Base-by-base conservation (phyloP, 2,888 invertebrate genomes). In the Eupsilia transversa region DNA sequence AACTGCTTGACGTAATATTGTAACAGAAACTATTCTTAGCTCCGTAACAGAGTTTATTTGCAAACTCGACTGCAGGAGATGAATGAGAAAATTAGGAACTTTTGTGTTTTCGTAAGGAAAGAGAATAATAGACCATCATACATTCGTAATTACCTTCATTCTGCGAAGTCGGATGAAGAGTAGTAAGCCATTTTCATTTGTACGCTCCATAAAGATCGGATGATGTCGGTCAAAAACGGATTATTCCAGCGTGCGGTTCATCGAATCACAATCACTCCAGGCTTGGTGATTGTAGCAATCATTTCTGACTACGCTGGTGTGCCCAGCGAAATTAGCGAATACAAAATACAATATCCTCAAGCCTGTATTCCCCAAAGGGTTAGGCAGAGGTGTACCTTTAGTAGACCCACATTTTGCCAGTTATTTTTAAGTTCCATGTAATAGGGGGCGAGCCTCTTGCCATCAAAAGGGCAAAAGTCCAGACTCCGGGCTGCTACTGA, bases 1-100 rank as follows among this genome's bases (percentile, higher is more conserved):
- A 78, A 63, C 64, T 35, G 17, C 43, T 69, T 35, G 43, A 69
- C 68, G 65, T 69, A 60, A 46, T 69, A 66, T 33, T 77, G 77
- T 65, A 57, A 73, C 64, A 72, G 33, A 27, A 57, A 52, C 77
- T 82, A 69, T 66, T 72, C 57, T 38, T 66, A 57, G 33, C 38
- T 23, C 52, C 5, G 52, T 30, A 65, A 77, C 64, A 7, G 61
- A 38, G 56, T 64, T 68, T 67, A 82, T 72, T 77, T 5, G 82
- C 63, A 54, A 57, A 81, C 57, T 30, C 41, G 3, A 20, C 38
- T 63, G 54, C 38, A 60, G 56, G n/a, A 67, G 56, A 56, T 72
- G 41, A 49, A 46, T 68, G 41, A 56, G 49, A 54, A 52, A 27
- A 60, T 60, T 52, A 75, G 30, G 27, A 67, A 63, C 20, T 43